Conservation (phyloP, 2,113 vertebrate species). For the Neomonachus schauinslandi region DNA sequence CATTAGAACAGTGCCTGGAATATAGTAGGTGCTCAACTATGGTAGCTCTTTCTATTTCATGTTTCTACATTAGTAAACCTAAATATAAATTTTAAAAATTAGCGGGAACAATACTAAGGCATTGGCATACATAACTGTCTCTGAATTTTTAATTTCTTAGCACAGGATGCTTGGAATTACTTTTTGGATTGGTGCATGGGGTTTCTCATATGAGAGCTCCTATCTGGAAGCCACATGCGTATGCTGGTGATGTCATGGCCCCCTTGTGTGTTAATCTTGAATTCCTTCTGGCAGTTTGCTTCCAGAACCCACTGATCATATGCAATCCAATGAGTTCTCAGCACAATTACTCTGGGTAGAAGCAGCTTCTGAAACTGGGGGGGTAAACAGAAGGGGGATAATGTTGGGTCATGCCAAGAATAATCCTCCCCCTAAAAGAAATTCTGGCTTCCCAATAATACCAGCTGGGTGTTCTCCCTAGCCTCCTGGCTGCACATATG, state of each 20-base stretch:
- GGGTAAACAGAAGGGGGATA: not conserved
- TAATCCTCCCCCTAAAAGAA: constrained; percentile 36
- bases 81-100: not conserved
- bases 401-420: not conserved
- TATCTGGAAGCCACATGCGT: not conserved
- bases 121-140: not conserved
- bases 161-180: not conserved
- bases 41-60: not conserved
- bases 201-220: not conserved
- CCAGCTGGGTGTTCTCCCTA: constrained; percentile 60
- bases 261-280: not conserved
- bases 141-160: not conserved
- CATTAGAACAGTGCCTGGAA: too few relatives aligned
- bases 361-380: not conserved
- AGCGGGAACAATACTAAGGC: not conserved
- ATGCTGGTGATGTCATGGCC: too few relatives aligned
- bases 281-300: not conserved
- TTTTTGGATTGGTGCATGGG: not conserved
- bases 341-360: not conserved
- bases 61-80: not conserved
- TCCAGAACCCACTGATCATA: not conserved
- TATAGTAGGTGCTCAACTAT: not conserved
- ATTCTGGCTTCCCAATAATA: constrained; percentile 12
- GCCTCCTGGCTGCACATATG: constrained; percentile 44
- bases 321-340: not conserved